Base-by-base conservation (phyloP, 64 coral and sea anemone species). In the Pocillopora verrucosa region DNA sequence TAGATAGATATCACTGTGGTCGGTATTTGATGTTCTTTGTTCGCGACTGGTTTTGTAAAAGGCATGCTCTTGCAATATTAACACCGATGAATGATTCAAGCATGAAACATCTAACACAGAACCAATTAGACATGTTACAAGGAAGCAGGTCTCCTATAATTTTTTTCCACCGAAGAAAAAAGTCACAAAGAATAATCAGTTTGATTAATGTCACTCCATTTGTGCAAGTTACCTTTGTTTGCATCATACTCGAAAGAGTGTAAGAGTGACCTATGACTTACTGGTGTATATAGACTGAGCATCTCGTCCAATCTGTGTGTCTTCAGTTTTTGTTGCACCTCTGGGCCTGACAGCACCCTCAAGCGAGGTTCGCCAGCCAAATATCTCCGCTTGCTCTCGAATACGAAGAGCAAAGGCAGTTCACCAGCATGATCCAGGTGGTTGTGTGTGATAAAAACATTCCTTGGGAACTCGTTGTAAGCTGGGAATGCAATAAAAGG, bases 381-480 rank as follows among this genome's bases (percentile, higher is more conserved):
- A 58, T 80, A 26, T 22, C 90, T 87, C 64, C 90, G 76, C 68
- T 72, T 92, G 56, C 83, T 86, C 45, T 92, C 90, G 0, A 79
- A 1, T 26, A 61, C 84, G 9, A 87, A 86, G 56, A 72, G 30
- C 59, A 93, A 56, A 13, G 92, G 79, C 35, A 93, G 82, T 60
- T 93, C 92, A 10, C 87, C 92, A 57, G 92, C 79, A 37, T 93
- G 92, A 58, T 93, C 92, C 87, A 76, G 34, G 79, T 89, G 92
- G 30, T 93, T 93, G 76, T 93, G 92, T 2, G 92, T 83, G 65
- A 93, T 89, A 34, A 89, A 93, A 70, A 93, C 92, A 41, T 60
- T 89, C 57, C 76, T 88, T 37, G 92, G 87, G 70, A 93, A 93
- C 16, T 20, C 22, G 25, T 76, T 59, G 9, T 79, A 15, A 20